A percentile compares a stretch with the other conserved stretches of the same genome.
Conservation (phyloP, 2,113 vertebrate genomes). For the Ariopsis seemanni region DNA sequence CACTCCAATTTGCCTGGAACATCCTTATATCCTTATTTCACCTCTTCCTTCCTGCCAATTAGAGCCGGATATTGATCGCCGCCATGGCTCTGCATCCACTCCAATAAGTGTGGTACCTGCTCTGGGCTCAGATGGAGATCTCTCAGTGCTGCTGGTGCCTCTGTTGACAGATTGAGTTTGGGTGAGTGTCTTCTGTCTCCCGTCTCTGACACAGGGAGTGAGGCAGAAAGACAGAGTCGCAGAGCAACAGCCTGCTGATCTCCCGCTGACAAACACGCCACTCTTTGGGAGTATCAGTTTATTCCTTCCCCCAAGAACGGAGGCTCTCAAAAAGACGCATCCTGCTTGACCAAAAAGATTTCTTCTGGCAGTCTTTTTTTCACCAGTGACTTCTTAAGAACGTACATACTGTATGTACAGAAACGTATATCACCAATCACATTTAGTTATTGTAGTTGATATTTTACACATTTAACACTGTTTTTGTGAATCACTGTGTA, state of each 20-base stretch:
- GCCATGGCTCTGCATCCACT: constrained; percentile 18
- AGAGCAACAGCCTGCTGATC: neutral
- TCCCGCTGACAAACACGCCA: neutral
- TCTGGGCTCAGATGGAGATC: constrained; percentile 38
- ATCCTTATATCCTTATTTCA: neutral
- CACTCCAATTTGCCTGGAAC: neutral
- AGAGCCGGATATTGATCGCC: constrained; percentile 36
- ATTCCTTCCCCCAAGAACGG: neutral
- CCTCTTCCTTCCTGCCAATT: neutral
- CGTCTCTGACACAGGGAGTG: neutral
- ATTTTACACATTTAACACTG: neutral
- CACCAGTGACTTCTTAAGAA: neutral
- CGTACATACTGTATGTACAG: no score
- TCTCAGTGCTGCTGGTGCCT: neutral
- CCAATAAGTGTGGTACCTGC: constrained; percentile 35
- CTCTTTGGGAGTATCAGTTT: neutral
- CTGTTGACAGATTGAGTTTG: constrained; percentile 26
- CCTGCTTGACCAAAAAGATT: neutral
- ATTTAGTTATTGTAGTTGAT: neutral
- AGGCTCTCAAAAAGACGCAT: neutral
- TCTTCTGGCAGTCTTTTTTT: neutral
- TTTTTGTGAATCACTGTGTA: neutral
- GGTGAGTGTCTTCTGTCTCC: neutral
- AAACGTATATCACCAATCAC: neutral
- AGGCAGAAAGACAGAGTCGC: neutral